Percentiles rank a stretch among this genome's conserved stretches.
Evolutionary conservation across 2,797 vertebrate species (phyloP).

Genomic region (Danio albolineatus): DNA sequence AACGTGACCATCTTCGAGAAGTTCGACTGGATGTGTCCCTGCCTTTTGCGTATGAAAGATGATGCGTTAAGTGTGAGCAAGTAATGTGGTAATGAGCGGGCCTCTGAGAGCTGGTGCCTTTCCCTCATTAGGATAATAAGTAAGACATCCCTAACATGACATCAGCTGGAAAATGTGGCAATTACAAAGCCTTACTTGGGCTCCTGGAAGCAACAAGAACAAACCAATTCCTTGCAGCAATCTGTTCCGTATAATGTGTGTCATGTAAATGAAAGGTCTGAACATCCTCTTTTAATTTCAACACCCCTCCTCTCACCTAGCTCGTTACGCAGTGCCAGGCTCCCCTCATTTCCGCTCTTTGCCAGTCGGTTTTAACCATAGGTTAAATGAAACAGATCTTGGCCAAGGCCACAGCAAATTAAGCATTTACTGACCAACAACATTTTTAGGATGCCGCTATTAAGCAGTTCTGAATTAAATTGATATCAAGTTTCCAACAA

Average conservation of each 20-base stretch:
- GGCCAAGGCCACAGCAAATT: constrained; percentile 19
- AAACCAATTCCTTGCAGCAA: constrained; percentile 82
- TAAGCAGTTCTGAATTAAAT: constrained; percentile 7
- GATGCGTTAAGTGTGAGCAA: constrained; percentile 86
- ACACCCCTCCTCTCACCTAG: constrained; percentile 63
- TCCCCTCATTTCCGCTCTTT: constrained; percentile 62
- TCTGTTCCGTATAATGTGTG: constrained; percentile 86
- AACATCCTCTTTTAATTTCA: constrained; percentile 82
- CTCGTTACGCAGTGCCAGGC: constrained; percentile 66
- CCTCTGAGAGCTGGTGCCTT: constrained; percentile 94
- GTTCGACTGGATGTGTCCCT: constrained; percentile 49
- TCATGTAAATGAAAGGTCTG: constrained; percentile 84
- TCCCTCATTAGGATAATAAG: constrained; percentile 99
- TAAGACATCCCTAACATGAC: constrained; percentile 93
- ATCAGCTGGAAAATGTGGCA: constrained; percentile 95
- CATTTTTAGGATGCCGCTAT: constrained; percentile 13
- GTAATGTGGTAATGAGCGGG: constrained; percentile 95
- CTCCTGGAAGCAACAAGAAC: constrained; percentile 84
- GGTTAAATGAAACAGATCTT: constrained; percentile 50
- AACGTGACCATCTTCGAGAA: constrained; percentile 18
- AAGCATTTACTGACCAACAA: not conserved
- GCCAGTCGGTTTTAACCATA: constrained; percentile 33
- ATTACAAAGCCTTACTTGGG: constrained; percentile 92
- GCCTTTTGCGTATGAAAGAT: constrained; percentile 68
- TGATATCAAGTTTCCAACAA: not conserved